phyloP scores from a whole-genome alignment of 2,888 invertebrate species.

The Drosophila atripex region DNA sequence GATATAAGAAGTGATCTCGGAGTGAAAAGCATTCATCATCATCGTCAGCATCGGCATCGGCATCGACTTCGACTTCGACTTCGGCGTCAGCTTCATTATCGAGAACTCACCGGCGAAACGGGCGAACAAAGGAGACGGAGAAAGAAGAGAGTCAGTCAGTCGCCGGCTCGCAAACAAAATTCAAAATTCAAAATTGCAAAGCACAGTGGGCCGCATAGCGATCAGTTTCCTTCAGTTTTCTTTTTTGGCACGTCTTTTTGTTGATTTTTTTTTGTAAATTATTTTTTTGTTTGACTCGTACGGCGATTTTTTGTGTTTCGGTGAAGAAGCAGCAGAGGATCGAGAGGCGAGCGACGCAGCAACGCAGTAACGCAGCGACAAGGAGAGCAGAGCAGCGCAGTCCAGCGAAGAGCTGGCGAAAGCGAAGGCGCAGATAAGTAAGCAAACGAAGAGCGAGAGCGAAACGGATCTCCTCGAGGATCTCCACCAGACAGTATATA shows the following conservation, averaged over 20 bases:
- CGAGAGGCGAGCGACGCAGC: slow-evolving; percentile 6
- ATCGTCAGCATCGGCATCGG: background rate
- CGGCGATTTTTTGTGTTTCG: slow-evolving; percentile 55
- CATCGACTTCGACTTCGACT: no score
- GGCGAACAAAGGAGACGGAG: slow-evolving; percentile 47
- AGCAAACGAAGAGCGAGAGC: slow-evolving; percentile 50
- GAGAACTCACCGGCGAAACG: slow-evolving; percentile 55
- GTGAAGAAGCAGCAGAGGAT: slow-evolving; percentile 22
- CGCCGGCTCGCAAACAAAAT: slow-evolving; percentile 63
- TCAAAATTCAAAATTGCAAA: slow-evolving; percentile 70
- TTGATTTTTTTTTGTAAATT: slow-evolving; percentile 48
- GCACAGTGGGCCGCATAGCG: slow-evolving; percentile 32
- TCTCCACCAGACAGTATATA: slow-evolving; percentile 11
- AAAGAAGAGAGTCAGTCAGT: slow-evolving; percentile 25
- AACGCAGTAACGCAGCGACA: slow-evolving; percentile 1
- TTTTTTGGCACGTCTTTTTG: slow-evolving; percentile 18
- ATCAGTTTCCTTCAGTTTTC: slow-evolving; percentile 20
- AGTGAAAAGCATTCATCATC: slow-evolving; percentile 11
- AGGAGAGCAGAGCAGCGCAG: slow-evolving; percentile 12
- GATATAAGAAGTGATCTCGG: slow-evolving; percentile 51
- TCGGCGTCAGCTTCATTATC: background rate
- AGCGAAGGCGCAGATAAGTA: slow-evolving; percentile 74
- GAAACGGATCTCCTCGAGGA: slow-evolving; percentile 29
- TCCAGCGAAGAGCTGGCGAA: slow-evolving; percentile 49
- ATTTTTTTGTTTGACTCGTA: slow-evolving; percentile 39